phyloP scores from a whole-genome alignment of 2,888 invertebrate species.

The Punctoribates punctum region DNA sequence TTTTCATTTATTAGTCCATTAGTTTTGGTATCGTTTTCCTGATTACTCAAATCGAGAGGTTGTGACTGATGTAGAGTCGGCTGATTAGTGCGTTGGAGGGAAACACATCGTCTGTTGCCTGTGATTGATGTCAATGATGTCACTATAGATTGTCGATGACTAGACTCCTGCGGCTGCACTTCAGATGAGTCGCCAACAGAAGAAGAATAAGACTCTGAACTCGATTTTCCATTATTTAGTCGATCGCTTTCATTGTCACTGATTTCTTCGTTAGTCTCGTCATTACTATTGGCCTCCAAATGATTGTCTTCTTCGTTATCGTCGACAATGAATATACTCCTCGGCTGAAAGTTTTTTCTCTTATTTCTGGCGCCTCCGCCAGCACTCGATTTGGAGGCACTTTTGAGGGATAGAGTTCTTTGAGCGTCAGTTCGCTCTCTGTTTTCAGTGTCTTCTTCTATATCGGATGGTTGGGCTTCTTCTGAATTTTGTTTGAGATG shows the following conservation, averaged over 20 bases:
- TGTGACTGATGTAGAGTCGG: slow-evolving; percentile 24
- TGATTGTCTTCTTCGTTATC: slow-evolving; percentile 43
- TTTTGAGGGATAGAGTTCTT: not conserved
- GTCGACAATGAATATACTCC: slow-evolving; percentile 60
- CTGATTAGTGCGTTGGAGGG: slow-evolving; percentile 8
- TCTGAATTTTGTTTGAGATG: not conserved
- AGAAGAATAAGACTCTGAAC: slow-evolving; percentile 2
- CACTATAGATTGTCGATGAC: not conserved
- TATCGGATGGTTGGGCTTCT: not conserved
- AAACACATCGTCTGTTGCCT: not conserved
- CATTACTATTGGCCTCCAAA: slow-evolving; percentile 43
- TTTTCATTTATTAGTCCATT: not conserved
- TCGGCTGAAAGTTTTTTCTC: slow-evolving; percentile 72
- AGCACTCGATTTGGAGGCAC: slow-evolving; percentile 7
- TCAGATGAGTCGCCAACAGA: slow-evolving; percentile 17
- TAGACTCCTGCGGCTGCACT: slow-evolving; percentile 6
- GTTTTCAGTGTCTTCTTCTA: not conserved
- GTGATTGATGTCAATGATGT: slow-evolving; percentile 18
- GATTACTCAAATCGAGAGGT: slow-evolving; percentile 22
- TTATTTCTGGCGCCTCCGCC: slow-evolving; percentile 59
- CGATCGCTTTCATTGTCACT: slow-evolving; percentile 48
- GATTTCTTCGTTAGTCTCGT: slow-evolving; percentile 45
- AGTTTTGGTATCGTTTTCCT: not conserved
- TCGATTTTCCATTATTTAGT: slow-evolving; percentile 22
- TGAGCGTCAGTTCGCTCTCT: not conserved